Evolutionary conservation across 2,797 vertebrate genomes (phyloP).

Genomic region (Xiphorhynchus erythropygius): DNA sequence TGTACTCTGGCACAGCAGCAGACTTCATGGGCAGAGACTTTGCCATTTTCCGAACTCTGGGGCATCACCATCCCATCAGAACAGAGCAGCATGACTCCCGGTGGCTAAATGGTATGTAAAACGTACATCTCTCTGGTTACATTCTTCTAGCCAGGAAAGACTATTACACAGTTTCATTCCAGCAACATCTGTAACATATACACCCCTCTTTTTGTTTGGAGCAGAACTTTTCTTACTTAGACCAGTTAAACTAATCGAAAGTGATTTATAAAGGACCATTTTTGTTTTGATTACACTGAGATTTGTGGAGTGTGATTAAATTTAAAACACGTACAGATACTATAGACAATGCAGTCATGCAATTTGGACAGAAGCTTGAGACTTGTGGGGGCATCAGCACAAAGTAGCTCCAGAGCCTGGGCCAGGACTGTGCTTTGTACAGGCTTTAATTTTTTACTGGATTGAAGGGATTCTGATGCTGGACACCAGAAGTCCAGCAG

Average conservation of each 20-base stretch:
- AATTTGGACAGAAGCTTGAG: background rate
- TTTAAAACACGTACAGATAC: constrained; percentile 21
- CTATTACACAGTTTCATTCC: background rate
- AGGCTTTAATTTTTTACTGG: background rate
- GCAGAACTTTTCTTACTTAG: constrained; percentile 34
- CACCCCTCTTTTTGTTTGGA: background rate
- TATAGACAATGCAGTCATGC: background rate
- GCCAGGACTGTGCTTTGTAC: background rate
- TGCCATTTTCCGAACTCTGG: constrained; percentile 96
- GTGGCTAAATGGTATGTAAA: constrained; percentile 93
- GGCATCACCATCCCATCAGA: constrained; percentile 95
- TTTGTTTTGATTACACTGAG: constrained; percentile 27
- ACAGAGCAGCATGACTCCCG: constrained; percentile 97
- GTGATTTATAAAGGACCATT: constrained; percentile 36
- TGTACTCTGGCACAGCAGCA: constrained; percentile 96
- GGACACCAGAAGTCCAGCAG: background rate
- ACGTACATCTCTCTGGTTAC: background rate
- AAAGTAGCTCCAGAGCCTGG: background rate
- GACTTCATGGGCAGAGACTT: constrained; percentile 99
- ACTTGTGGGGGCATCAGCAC: background rate
- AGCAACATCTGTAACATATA: constrained; percentile 17
- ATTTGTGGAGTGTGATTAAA: constrained; percentile 36
- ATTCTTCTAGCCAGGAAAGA: background rate
- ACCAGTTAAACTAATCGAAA: constrained; percentile 13
- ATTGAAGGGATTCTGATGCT: background rate